phyloP scores from a whole-genome alignment of 1,140 invertebrate genomes.

The Sweltsa coloradensis region DNA sequence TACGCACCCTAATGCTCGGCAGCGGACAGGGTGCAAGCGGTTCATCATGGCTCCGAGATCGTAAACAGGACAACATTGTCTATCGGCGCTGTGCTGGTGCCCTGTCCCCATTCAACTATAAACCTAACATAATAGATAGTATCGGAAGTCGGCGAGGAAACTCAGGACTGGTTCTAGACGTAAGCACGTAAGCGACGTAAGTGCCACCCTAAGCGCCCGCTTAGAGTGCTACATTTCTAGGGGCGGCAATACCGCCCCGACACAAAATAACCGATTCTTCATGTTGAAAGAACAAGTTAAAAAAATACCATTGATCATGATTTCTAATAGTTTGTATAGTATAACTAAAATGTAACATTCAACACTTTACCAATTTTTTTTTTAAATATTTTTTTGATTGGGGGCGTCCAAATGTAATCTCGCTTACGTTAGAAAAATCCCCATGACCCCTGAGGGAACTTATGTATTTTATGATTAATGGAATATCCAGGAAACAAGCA shows the following conservation, averaged over 20 bases:
- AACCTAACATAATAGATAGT: no score
- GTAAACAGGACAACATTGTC: conserved; percentile 40
- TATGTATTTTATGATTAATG: neutral
- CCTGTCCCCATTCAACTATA: conserved; percentile 31
- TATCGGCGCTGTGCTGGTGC: conserved; percentile 42
- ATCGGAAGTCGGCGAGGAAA: conserved; percentile 55
- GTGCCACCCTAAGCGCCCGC: conserved; percentile 61
- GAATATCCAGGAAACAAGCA: no score
- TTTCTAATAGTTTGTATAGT: no score
- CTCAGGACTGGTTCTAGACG: conserved; percentile 65
- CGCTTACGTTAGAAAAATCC: no score
- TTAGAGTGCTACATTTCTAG: conserved; percentile 76
- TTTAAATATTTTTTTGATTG: neutral
- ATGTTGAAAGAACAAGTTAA: neutral
- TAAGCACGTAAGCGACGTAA: conserved; percentile 34
- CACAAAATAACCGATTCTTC: neutral
- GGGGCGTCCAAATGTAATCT: no score
- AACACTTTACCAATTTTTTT: neutral
- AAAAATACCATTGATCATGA: no score
- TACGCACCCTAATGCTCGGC: conserved; percentile 52
- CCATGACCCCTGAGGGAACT: neutral
- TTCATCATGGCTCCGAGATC: conserved; percentile 46
- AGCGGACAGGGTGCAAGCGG: no score
- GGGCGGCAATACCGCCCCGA: conserved; percentile 38
- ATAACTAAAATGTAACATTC: no score